phyloP scores from a whole-genome alignment of 2,797 vertebrate species.

The Chelmon rostratus region DNA sequence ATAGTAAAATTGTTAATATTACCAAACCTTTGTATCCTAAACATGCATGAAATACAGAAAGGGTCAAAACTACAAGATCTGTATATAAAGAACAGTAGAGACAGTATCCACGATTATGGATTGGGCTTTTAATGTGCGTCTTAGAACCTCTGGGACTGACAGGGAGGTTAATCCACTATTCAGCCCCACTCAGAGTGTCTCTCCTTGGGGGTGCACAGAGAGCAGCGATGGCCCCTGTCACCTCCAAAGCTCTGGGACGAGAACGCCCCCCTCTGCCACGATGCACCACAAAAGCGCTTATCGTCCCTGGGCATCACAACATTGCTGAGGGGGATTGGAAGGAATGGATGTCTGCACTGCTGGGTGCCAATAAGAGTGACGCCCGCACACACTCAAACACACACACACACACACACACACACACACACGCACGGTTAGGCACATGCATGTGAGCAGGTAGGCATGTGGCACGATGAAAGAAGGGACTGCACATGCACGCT shows the following conservation, averaged over 20 bases:
- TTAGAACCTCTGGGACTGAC: conserved; percentile 59
- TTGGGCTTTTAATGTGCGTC: conserved; percentile 23
- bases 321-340: conserved; percentile 39
- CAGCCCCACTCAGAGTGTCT: conserved; percentile 55
- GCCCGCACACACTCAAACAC: conserved; percentile 25
- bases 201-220: conserved; percentile 47
- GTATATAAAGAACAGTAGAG: neutral
- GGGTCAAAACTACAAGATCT: neutral
- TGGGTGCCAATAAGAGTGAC: conserved; percentile 53
- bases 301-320: conserved; percentile 58
- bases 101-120: conserved; percentile 18
- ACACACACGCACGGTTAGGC: conserved; percentile 19
- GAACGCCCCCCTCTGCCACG: neutral
- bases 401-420: conserved; percentile 23
- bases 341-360: conserved; percentile 60
- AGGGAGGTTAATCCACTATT: conserved; percentile 73
- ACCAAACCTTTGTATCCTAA: neutral
- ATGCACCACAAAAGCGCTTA: conserved; percentile 59
- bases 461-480: conserved; percentile 22
- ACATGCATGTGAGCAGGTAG: conserved; percentile 1
- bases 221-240: conserved; percentile 54
- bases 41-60: neutral
- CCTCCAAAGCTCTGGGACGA: conserved; percentile 44
- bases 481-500: neutral
- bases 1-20: too few relatives aligned